Evolutionary conservation across 2,888 invertebrate genomes (phyloP).

Genomic region (Caenorhabditis sulstoni): DNA sequence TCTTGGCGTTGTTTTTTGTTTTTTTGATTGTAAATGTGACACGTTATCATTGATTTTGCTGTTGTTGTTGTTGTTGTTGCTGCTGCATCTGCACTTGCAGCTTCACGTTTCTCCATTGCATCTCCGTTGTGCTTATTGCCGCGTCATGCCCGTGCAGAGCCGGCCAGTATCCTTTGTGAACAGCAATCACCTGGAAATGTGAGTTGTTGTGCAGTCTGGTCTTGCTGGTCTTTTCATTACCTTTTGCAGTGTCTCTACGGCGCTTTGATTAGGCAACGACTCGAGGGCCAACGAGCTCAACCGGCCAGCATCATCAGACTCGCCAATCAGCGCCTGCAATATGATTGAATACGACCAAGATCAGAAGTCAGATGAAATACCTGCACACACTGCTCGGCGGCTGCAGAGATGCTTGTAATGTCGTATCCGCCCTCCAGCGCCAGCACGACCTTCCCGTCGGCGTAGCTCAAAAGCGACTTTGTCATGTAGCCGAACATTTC

Average conservation of each 20-base stretch:
- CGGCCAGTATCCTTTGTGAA: conserved; percentile 80
- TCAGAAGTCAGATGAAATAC: conserved; percentile 83
- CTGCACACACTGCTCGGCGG: conserved; percentile 95
- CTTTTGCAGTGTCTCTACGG: conserved; percentile 79
- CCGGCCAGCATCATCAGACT: conserved; percentile 67
- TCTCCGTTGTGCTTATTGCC: conserved; percentile 72
- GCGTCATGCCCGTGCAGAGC: conserved; percentile 73
- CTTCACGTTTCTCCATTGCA: conserved; percentile 70
- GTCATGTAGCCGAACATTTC: conserved; percentile 92
- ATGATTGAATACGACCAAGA: too few species aligned
- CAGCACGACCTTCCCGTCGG: conserved; percentile 82
- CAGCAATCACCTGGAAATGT: conserved; percentile 73
- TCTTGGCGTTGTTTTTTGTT: background rate
- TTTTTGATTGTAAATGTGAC: background rate
- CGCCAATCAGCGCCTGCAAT: conserved; percentile 85
- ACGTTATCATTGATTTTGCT: background rate
- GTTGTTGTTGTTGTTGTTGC: conserved; percentile 20
- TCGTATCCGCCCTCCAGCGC: conserved; percentile 87
- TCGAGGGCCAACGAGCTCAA: conserved; percentile 71
- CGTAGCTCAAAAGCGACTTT: conserved; percentile 91
- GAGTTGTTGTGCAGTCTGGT: too few species aligned
- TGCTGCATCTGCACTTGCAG: conserved; percentile 58
- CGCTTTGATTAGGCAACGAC: conserved; percentile 66
- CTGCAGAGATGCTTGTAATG: conserved; percentile 95
- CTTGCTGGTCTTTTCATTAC: too few species aligned